A percentile compares a stretch with the other conserved stretches of the same genome.
Conservation (phyloP, 2,113 vertebrate species). For the Lucifuga dentata region DNA sequence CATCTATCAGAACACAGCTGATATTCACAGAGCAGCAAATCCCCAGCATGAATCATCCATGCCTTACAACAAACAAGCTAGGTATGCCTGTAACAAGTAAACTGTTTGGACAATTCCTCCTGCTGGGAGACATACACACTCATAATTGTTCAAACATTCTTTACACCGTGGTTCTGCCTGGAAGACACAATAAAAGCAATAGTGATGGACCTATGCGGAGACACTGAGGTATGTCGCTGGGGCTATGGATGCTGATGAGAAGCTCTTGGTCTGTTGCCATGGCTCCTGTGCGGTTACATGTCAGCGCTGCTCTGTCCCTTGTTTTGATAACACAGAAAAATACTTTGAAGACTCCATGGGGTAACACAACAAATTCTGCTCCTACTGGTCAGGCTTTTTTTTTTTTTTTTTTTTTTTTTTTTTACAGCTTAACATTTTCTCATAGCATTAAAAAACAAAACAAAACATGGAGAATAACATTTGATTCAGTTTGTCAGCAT, state of each 20-base stretch:
- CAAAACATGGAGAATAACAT: conserved; percentile 6
- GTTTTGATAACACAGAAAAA: conserved; percentile 71
- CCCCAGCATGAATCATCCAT: conserved; percentile 11
- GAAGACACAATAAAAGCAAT: conserved; percentile 72
- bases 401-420: conserved; percentile 61
- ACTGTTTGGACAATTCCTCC: conserved; percentile 49
- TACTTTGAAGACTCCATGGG: conserved; percentile 60
- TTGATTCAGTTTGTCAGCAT: conserved; percentile 14
- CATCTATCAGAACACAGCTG: conserved; percentile 30
- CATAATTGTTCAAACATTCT: conserved; percentile 73
- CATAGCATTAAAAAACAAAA: conserved; percentile 19
- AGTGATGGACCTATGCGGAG: conserved; percentile 63
- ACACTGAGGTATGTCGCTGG: conserved; percentile 57
- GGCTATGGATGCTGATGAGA: conserved; percentile 72
- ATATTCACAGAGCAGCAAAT: conserved; percentile 15
- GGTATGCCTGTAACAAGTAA: conserved; percentile 49
- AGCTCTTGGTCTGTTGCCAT: conserved; percentile 71
- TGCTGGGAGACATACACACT: conserved; percentile 53
- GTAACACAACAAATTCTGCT: conserved; percentile 51
- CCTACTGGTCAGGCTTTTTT: conserved; percentile 39
- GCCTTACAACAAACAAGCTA: conserved; percentile 35
- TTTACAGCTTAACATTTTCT: conserved; percentile 52
- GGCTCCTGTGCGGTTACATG: conserved; percentile 69
- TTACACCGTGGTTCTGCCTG: conserved; percentile 67
- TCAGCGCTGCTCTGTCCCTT: conserved; percentile 56